Evolutionary conservation across 2,113 vertebrate genomes (phyloP).

Genomic region (Sisor rabdophorus): DNA sequence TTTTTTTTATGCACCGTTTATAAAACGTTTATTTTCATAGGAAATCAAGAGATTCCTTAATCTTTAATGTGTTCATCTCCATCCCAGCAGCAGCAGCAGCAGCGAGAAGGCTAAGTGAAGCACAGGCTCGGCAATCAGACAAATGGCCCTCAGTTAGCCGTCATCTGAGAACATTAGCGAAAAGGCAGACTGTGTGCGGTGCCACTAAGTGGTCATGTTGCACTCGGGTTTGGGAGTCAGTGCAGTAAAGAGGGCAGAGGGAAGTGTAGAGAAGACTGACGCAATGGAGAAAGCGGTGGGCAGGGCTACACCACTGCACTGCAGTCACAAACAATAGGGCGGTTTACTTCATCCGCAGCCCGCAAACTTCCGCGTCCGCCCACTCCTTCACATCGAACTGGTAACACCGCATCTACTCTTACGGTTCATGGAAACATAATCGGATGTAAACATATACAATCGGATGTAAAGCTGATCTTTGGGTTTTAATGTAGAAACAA

Average conservation of each 20-base stretch:
- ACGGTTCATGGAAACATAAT: too few relatives aligned
- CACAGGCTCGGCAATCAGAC: constrained; percentile 15
- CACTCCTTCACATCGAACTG: too few relatives aligned
- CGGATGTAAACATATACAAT: too few relatives aligned
- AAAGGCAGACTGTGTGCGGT: constrained; percentile 11
- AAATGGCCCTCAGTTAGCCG: constrained; percentile 22
- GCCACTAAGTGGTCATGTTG: constrained; percentile 35
- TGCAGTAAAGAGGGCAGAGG: constrained; percentile 22
- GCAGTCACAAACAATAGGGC: constrained; percentile 71
- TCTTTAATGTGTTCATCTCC: not conserved
- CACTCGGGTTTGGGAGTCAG: constrained; percentile 28
- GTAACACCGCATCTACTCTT: too few relatives aligned
- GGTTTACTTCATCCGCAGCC: constrained; percentile 65
- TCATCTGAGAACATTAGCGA: constrained; percentile 32
- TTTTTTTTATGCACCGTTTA: too few relatives aligned
- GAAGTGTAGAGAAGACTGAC: constrained; percentile 34
- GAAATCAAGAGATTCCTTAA: too few relatives aligned
- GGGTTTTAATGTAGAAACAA: too few relatives aligned
- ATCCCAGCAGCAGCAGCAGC: not conserved
- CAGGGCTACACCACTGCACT: constrained; percentile 45
- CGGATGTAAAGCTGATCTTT: too few relatives aligned
- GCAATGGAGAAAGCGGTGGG: constrained; percentile 55
- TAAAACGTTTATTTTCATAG: too few relatives aligned
- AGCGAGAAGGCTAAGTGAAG: not conserved
- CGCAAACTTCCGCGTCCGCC: constrained; percentile 18